Conservation (phyloP, 35 echinoderm and acorn worm species). For the Apostichopus japonicus region DNA sequence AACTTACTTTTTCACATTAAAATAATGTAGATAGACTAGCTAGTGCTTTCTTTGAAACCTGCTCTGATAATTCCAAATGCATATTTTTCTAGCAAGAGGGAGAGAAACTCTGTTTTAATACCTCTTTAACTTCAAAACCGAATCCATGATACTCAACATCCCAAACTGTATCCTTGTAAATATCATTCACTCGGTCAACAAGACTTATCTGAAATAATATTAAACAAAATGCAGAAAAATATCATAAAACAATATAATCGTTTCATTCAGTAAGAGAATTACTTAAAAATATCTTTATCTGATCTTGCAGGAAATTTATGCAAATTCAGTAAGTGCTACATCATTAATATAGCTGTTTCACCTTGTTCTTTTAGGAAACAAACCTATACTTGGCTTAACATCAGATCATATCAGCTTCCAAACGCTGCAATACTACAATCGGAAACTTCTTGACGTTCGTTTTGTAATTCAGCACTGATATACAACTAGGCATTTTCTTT, state of each 20-base stretch:
- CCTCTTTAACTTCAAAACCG: constrained; percentile 93
- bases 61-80: too few species aligned
- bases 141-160: constrained; percentile 70
- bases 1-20: too few species aligned
- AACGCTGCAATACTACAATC: background rate
- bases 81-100: too few species aligned
- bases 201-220: constrained; percentile 75
- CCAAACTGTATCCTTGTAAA: constrained; percentile 86
- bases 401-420: background rate
- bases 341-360: too few species aligned
- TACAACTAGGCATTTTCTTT: background rate
- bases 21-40: too few species aligned
- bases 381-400: too few species aligned
- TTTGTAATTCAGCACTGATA: background rate
- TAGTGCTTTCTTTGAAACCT: too few species aligned
- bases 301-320: too few species aligned
- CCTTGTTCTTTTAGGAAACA: too few species aligned
- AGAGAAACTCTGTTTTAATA: constrained; percentile 8
- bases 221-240: background rate
- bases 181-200: constrained; percentile 84
- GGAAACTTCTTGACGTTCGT: background rate
- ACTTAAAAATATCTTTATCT: too few species aligned
- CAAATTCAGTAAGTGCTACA: too few species aligned
- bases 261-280: too few species aligned
- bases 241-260: background rate